Base-by-base conservation (phyloP, 2,888 invertebrate genomes). In the Acanthosoma haemorrhoidale region DNA sequence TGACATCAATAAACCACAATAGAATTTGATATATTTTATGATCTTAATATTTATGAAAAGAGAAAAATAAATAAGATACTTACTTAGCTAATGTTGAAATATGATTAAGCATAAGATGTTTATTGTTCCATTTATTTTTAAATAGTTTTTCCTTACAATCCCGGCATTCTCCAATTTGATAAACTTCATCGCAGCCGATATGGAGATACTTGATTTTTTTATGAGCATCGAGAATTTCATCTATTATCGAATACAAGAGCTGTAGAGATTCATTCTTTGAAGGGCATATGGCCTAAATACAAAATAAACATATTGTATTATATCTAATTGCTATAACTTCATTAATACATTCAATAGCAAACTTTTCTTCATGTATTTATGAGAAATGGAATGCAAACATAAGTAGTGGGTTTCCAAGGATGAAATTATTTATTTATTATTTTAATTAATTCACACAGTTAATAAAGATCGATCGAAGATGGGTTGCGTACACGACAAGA, bases 101-200 rank as follows among this genome's bases (percentile, higher is more conserved):
- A 76, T 91, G 89, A 61, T 84, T 78, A 3, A 88, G 76, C 77
- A 87, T 90, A 29, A 91, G 77, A 59, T 84, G 80, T 68, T 80
- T 85, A 80, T 84, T 83, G 31, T 79, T 79, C 80, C 84, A 82
- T 41, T 75, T 74, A 43, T 77, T 74, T 68, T 74, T 70, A 18
- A 70, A 73, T 75, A 78, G 73, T 36, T 41, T 64, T 9, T 81
- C 79, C n/a, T 76, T 76, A 75, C 90, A 90, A 51, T 80, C 78
- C 2, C 80, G 75, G 77, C 90, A 90, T 73, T 82, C 80, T n/a
- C 88, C 88, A 31, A 89, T 79, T 71, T 88, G 85, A 76, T 84
- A 88, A 0, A 93, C 92, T 81, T 94, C 94, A 78, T 94, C 93
- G 60, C 89, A 89, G 0, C 92, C 93, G 72, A 93, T 87, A 77